Evolutionary conservation across 1,140 invertebrate genomes (phyloP).

Genomic region (Tribolium castaneum): DNA sequence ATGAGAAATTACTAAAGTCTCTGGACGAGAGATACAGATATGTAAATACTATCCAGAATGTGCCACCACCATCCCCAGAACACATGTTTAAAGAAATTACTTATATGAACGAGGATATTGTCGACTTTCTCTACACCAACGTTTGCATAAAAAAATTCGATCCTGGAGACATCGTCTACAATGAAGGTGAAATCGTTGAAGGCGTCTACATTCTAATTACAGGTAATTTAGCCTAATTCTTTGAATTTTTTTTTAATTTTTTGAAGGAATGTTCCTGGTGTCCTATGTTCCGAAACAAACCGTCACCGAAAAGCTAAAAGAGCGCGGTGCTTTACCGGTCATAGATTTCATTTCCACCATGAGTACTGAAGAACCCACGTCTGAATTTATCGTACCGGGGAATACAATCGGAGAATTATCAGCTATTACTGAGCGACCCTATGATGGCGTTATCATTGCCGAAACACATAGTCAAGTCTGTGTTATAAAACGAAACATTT

Average conservation of each 20-base stretch:
- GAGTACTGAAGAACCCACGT: background rate
- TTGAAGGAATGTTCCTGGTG: background rate
- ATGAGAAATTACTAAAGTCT: constrained; percentile 3
- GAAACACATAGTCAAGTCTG: constrained; percentile 44
- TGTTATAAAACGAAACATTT: background rate
- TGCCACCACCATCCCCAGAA: background rate
- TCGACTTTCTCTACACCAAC: background rate
- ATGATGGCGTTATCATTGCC: constrained; percentile 35
- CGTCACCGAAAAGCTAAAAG: background rate
- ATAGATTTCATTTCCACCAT: background rate
- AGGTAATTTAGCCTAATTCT: background rate
- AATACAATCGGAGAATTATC: constrained; percentile 46
- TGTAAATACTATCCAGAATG: background rate
- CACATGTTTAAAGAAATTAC: background rate
- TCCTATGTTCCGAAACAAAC: background rate
- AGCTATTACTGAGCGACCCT: constrained; percentile 40
- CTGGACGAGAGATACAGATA: background rate
- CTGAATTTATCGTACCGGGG: constrained; percentile 41
- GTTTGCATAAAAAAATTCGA: constrained; percentile 11
- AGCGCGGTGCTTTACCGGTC: background rate
- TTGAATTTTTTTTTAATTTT: too few species aligned
- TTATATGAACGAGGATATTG: background rate
- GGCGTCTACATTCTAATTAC: constrained; percentile 45
- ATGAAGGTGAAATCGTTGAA: constrained; percentile 13
- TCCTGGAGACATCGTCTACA: constrained; percentile 7